Evolutionary conservation across 2,797 vertebrate species (phyloP).

Genomic region (Spea hammondii): DNA sequence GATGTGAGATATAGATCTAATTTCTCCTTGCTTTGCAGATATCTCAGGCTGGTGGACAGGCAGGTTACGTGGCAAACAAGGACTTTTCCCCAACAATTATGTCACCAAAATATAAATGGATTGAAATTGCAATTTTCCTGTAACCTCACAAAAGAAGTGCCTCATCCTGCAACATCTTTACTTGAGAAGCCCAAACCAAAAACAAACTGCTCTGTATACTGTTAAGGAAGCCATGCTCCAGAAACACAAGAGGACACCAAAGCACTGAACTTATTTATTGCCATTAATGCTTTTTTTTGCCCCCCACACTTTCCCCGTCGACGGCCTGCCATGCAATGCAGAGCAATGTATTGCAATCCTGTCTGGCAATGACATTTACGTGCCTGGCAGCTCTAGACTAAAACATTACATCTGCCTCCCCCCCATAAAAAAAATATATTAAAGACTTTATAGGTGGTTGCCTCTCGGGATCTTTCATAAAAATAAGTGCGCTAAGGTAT

Average conservation of each 20-base stretch:
- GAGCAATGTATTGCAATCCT: conserved; percentile 28
- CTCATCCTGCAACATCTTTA: conserved; percentile 41
- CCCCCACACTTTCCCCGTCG: conserved; percentile 14
- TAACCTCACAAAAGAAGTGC: conserved; percentile 12
- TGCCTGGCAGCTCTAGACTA: too few relatives aligned
- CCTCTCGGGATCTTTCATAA: too few relatives aligned
- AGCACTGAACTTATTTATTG: conserved; percentile 93
- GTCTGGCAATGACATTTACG: background rate
- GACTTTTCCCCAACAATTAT: conserved; percentile 97
- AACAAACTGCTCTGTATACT: conserved; percentile 13
- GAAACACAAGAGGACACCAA: conserved; percentile 50
- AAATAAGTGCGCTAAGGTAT: too few relatives aligned
- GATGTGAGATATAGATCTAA: too few relatives aligned
- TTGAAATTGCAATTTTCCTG: conserved; percentile 23
- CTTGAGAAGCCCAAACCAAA: conserved; percentile 39
- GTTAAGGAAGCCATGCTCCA: conserved; percentile 41
- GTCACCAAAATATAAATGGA: conserved; percentile 85
- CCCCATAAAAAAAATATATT: too few relatives aligned
- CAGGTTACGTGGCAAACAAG: conserved; percentile 92
- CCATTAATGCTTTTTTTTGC: conserved; percentile 83
- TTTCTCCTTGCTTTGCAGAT: conserved; percentile 68
- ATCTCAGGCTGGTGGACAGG: conserved; percentile 97
- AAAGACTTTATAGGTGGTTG: too few relatives aligned
- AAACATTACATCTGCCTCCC: too few relatives aligned
- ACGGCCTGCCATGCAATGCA: conserved; percentile 26